Evolutionary conservation across 2,113 vertebrate species (phyloP).

Genomic region (Pseudorectes ferrugineus): DNA sequence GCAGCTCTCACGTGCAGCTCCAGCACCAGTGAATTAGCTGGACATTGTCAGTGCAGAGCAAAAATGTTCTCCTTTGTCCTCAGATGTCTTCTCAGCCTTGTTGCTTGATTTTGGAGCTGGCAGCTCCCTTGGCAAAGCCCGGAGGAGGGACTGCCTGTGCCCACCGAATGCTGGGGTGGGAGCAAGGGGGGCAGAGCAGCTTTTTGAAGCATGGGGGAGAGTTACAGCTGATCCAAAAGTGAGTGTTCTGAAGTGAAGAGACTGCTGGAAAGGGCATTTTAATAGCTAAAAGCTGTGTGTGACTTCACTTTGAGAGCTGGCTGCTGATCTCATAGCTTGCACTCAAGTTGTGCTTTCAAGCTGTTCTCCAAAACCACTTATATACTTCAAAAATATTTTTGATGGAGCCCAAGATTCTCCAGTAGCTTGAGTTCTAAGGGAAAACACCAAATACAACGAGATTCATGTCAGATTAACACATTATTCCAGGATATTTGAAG

Average conservation of each 20-base stretch:
- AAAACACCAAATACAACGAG: neutral
- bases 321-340: neutral
- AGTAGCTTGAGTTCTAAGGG: neutral
- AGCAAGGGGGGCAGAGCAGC: neutral
- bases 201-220: accelerated
- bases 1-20: neutral
- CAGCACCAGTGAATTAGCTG: neutral
- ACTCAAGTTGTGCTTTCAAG: neutral
- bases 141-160: neutral
- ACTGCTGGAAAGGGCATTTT: neutral
- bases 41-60: neutral
- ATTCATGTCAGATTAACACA: neutral
- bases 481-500: neutral
- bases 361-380: slow-evolving; percentile 5
- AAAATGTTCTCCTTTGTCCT: neutral
- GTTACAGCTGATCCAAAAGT: neutral
- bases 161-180: accelerated
- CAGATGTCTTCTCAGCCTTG: neutral
- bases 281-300: neutral
- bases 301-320: neutral
- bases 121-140: neutral
- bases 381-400: neutral
- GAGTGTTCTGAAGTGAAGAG: neutral
- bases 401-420: neutral
- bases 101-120: neutral